These are phyloP conservation scores for Leptinotarsa rubiginosa DNA, from an alignment of 2,888 invertebrate species.

Conservation along the genomic window DNA sequence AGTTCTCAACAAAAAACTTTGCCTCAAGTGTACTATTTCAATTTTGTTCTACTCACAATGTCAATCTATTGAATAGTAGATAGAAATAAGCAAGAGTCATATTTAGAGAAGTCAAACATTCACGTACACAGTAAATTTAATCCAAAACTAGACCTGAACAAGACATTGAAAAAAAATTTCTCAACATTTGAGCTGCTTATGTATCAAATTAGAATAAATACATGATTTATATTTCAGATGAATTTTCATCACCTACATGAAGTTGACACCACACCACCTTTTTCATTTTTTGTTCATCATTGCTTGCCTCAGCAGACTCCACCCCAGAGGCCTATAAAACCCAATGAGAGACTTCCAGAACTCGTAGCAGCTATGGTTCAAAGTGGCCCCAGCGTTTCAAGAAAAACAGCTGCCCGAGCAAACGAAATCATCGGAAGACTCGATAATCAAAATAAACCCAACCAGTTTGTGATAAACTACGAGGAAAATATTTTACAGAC, in stretches of 20 bases:
- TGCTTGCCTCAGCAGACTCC: constrained; percentile 61
- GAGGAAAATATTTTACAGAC: constrained; percentile 29
- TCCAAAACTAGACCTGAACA: too few species aligned
- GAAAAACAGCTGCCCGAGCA: constrained; percentile 49
- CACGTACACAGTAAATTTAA: too few species aligned
- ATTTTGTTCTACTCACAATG: not conserved
- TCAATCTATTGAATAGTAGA: not conserved
- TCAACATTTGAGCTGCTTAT: too few species aligned
- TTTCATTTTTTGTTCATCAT: constrained; percentile 62
- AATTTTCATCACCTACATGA: constrained; percentile 63
- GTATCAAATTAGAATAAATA: too few species aligned
- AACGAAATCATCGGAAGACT: constrained; percentile 43
- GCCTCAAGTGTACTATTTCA: too few species aligned
- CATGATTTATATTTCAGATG: constrained; percentile 57
- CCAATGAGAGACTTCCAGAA: constrained; percentile 59
- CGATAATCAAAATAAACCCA: constrained; percentile 31
- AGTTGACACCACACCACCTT: constrained; percentile 56
- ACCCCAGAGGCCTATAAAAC: constrained; percentile 55
- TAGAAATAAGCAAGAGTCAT: not conserved
- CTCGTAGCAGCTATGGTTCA: constrained; percentile 62
- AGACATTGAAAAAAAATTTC: too few species aligned
- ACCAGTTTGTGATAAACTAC: constrained; percentile 30
- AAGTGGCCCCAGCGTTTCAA: constrained; percentile 58
- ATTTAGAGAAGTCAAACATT: too few species aligned
- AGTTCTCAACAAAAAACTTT: too few species aligned